Conservation (phyloP, 2,113 vertebrate genomes). For the Gasterosteus nipponicus region DNA sequence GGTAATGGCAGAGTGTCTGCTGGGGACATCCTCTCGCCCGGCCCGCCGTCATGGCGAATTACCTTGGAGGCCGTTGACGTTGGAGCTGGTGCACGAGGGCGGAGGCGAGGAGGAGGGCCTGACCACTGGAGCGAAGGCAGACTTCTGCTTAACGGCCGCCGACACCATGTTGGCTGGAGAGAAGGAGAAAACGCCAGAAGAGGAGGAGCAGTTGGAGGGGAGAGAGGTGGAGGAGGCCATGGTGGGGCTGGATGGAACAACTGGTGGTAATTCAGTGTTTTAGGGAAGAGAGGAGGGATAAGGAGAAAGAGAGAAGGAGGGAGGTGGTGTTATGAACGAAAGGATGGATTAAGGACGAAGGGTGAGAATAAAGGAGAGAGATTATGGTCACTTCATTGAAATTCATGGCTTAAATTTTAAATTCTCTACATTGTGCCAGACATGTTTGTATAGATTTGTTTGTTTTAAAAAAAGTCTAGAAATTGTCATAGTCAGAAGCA, state of each 20-base stretch:
- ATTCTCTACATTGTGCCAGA: not conserved
- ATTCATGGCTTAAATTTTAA: not conserved
- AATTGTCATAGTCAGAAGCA: not conserved
- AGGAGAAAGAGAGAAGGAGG: not conserved
- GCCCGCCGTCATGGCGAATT: conserved; percentile 51
- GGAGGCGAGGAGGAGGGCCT: conserved; percentile 96
- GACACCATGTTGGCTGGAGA: conserved; percentile 99
- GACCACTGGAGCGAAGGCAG: conserved; percentile 96
- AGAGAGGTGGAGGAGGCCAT: conserved; percentile 98
- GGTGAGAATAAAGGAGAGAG: conserved; percentile 1
- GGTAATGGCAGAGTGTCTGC: not conserved
- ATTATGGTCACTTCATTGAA: conserved; percentile 11
- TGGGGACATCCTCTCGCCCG: not conserved
- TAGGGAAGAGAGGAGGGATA: not conserved
- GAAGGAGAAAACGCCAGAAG: conserved; percentile 98
- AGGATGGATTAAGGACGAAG: not conserved
- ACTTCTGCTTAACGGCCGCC: conserved; percentile 98
- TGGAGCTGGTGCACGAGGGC: conserved; percentile 97
- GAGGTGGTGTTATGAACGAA: not conserved
- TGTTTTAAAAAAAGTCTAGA: not conserved
- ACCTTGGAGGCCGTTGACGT: conserved; percentile 98
- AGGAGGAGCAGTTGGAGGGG: conserved; percentile 97
- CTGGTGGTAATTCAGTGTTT: conserved; percentile 63
- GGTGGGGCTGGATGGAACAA: conserved; percentile 97
- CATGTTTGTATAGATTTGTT: not conserved